These are phyloP conservation scores for Tillus elongatus DNA, from an alignment of 2,888 invertebrate species.

Conservation along the genomic window DNA sequence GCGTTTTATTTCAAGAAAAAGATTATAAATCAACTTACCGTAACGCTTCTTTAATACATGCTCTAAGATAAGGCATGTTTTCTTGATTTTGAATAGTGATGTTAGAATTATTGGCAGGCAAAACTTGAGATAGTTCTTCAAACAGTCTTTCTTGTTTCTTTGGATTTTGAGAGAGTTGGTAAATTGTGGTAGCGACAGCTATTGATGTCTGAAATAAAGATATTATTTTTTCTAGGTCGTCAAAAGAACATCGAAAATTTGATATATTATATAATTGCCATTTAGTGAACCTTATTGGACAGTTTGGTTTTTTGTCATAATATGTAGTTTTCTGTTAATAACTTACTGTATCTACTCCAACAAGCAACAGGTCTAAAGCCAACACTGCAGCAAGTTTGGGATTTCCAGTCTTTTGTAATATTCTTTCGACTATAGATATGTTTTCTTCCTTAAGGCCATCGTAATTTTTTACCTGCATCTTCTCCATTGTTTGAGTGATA, in stretches of 20 bases:
- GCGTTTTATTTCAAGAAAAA: too few species aligned
- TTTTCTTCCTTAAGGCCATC: constrained; percentile 38
- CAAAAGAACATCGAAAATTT: too few species aligned
- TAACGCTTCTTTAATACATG: constrained; percentile 69
- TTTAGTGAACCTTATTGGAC: too few species aligned
- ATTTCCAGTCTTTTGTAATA: constrained; percentile 48
- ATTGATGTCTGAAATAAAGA: constrained; percentile 53
- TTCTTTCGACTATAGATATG: constrained; percentile 50
- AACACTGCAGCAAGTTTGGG: constrained; percentile 59
- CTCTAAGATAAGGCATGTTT: constrained; percentile 59
- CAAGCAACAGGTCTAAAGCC: constrained; percentile 66
- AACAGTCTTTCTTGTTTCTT: constrained; percentile 58
- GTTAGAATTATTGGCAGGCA: constrained; percentile 47
- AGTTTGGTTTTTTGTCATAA: too few species aligned
- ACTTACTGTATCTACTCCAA: constrained; percentile 68
- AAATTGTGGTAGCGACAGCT: constrained; percentile 64
- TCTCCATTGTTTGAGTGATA: constrained; percentile 47
- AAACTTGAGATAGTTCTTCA: constrained; percentile 50
- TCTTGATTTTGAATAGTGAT: constrained; percentile 54
- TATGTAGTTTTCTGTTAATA: too few species aligned
- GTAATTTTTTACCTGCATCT: constrained; percentile 38
- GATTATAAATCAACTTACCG: too few species aligned
- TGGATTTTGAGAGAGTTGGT: constrained; percentile 62
- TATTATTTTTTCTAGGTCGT: constrained; percentile 5
- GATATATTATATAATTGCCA: too few species aligned